Conservation (phyloP, 2,888 invertebrate species). For the Hermaeophaga mercurialis region DNA sequence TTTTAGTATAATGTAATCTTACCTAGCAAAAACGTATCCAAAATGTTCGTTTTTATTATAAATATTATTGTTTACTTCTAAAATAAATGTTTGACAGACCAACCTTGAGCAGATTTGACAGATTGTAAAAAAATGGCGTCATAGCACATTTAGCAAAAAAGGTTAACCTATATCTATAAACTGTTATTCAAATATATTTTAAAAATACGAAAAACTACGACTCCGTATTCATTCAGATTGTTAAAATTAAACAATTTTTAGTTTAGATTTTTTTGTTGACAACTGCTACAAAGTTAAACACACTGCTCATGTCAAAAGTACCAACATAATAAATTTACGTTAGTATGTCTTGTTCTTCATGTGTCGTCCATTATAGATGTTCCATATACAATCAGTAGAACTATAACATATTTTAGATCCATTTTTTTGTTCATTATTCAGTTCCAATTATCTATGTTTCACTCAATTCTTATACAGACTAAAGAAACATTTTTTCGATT, state of each 20-base stretch:
- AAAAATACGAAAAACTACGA: not conserved
- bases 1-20: conserved; percentile 14
- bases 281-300: conserved; percentile 52
- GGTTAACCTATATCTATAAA: not conserved
- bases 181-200: not conserved
- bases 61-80: conserved; percentile 54
- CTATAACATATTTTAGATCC: too few relatives aligned
- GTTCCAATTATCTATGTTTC: too few relatives aligned
- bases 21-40: conserved; percentile 9
- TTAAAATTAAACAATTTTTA: conserved; percentile 4
- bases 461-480: too few relatives aligned
- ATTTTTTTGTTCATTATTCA: too few relatives aligned
- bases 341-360: not conserved
- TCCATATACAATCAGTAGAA: too few relatives aligned
- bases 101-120: conserved; percentile 50
- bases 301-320: conserved; percentile 41
- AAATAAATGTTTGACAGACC: conserved; percentile 51
- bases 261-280: conserved; percentile 32
- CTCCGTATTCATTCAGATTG: not conserved
- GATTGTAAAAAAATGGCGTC: conserved; percentile 51
- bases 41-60: conserved; percentile 34
- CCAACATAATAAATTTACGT: conserved; percentile 30
- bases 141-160: conserved; percentile 32
- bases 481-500: too few relatives aligned
- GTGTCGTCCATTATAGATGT: too few relatives aligned